These are phyloP conservation scores for Otis tarda DNA, from an alignment of 2,113 vertebrate species.

Conservation along the genomic window DNA sequence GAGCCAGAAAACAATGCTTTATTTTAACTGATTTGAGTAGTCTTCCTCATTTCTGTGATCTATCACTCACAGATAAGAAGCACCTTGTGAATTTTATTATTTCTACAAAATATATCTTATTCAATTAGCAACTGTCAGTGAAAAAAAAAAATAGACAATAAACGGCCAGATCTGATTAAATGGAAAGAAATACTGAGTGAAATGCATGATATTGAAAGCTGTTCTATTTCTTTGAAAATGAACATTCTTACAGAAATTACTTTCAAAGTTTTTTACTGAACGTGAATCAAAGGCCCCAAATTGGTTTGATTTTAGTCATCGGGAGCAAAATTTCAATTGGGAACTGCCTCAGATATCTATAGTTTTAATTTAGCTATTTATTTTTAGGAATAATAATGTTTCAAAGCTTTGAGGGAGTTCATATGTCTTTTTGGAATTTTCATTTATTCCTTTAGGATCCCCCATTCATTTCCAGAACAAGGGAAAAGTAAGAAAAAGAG, in stretches of 20 bases:
- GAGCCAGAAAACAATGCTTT: conserved; percentile 11
- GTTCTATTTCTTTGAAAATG: conserved; percentile 43
- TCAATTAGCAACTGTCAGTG: conserved; percentile 30
- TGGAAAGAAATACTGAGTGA: neutral
- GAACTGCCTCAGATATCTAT: neutral
- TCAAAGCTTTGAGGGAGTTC: neutral
- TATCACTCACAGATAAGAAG: conserved; percentile 27
- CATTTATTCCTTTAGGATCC: neutral
- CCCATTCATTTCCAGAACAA: neutral
- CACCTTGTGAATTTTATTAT: conserved; percentile 40
- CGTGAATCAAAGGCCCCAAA: neutral
- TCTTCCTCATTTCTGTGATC: conserved; percentile 32
- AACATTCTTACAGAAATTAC: conserved; percentile 22
- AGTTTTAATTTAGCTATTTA: conserved; percentile 18
- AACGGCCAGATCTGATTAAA: conserved; percentile 25
- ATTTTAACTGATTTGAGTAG: conserved; percentile 40
- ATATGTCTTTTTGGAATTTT: neutral
- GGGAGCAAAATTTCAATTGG: neutral
- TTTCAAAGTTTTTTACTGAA: conserved; percentile 27
- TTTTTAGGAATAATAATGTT: conserved; percentile 10
- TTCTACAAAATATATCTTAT: conserved; percentile 28
- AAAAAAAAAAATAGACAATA: conserved; percentile 31
- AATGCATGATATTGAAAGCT: conserved; percentile 15
- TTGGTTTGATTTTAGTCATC: neutral
- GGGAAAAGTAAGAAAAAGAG: neutral